Evolutionary conservation across 2,888 invertebrate genomes (phyloP).

Genomic region (Nephrotoma appendiculata): DNA sequence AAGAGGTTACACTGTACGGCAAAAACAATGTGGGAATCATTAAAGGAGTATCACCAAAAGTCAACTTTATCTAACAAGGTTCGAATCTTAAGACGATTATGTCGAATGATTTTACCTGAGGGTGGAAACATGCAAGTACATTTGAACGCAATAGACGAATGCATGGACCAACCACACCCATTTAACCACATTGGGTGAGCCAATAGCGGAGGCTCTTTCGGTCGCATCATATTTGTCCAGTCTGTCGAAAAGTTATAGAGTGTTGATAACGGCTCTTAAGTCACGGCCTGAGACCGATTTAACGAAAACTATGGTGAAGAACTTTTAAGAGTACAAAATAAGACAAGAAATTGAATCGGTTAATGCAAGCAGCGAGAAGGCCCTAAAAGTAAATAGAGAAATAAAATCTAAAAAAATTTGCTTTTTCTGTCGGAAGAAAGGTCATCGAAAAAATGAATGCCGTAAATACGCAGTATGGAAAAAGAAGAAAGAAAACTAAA

Average conservation of each 20-base stretch:
- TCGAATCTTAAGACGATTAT: too few species aligned
- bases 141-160: not conserved
- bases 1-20: not conserved
- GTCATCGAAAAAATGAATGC: conserved; percentile 5
- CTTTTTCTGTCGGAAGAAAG: too few species aligned
- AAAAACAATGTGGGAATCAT: not conserved
- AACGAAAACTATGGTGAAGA: too few species aligned
- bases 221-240: not conserved
- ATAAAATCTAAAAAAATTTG: too few species aligned
- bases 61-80: not conserved
- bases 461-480: too few species aligned
- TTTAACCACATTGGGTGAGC: not conserved
- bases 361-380: not conserved
- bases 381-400: too few species aligned
- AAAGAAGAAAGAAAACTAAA: too few species aligned
- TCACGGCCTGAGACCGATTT: too few species aligned
- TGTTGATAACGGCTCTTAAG: not conserved
- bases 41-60: not conserved
- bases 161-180: not conserved
- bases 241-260: too few species aligned
- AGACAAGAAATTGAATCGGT: conserved; percentile 5
- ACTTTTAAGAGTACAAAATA: conserved; percentile 9
- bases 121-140: not conserved
- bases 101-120: too few species aligned
- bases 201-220: not conserved